These are phyloP conservation scores for Synodontis membranacea DNA, from an alignment of 2,113 vertebrate species.

Conservation along the genomic window DNA sequence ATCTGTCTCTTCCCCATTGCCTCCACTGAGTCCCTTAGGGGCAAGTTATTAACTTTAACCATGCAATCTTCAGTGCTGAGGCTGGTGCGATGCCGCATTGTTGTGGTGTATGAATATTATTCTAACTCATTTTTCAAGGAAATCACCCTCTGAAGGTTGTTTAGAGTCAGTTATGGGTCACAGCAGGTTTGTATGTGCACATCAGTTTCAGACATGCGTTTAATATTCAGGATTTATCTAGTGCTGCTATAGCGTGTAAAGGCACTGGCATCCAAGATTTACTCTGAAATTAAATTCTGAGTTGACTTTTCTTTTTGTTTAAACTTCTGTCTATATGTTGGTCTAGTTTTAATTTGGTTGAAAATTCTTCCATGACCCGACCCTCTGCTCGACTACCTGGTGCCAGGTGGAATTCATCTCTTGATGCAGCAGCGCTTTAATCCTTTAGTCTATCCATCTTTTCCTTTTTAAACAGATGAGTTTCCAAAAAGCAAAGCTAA, in stretches of 20 bases:
- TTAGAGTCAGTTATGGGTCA: constrained; percentile 62
- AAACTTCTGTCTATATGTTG: not conserved
- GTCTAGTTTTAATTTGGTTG: not conserved
- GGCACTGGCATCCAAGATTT: not conserved
- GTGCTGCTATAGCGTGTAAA: constrained; percentile 29
- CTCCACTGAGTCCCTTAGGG: constrained; percentile 40
- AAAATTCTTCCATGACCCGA: not conserved
- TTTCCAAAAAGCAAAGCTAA: not conserved
- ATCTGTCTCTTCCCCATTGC: constrained; percentile 25
- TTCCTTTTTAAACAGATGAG: not conserved
- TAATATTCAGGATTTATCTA: constrained; percentile 68
- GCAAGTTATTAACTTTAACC: constrained; percentile 49
- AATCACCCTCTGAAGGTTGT: constrained; percentile 27
- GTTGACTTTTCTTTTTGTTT: no score
- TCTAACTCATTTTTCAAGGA: constrained; percentile 58
- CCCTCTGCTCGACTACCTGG: not conserved
- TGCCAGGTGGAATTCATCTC: not conserved
- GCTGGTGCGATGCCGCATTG: constrained; percentile 56
- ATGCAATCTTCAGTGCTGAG: constrained; percentile 34
- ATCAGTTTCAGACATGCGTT: constrained; percentile 56
- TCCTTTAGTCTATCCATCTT: not conserved
- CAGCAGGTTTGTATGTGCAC: constrained; percentile 56
- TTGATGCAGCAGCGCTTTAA: not conserved
- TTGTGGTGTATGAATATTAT: constrained; percentile 60
- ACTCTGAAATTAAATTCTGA: not conserved